Evolutionary conservation across 2,888 invertebrate genomes (phyloP).

Genomic region (Brachyopa scutellaris): DNA sequence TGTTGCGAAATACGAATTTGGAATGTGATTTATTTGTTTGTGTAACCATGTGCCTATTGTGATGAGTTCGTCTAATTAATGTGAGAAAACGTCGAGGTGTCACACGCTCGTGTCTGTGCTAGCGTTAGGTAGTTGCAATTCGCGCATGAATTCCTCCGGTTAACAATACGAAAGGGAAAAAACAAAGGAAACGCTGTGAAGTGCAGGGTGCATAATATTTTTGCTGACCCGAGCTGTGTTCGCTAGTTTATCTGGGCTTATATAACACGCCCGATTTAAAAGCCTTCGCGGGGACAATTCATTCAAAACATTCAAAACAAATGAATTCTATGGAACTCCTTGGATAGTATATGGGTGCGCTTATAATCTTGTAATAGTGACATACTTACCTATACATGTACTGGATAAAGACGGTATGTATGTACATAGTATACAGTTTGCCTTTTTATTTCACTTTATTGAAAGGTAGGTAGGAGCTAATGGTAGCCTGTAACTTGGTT

Average conservation of each 20-base stretch:
- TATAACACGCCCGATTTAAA: background rate
- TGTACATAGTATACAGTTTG: background rate
- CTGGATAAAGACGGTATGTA: background rate
- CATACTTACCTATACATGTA: too few relatives aligned
- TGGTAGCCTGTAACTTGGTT: background rate
- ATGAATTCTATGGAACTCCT: too few relatives aligned
- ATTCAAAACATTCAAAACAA: background rate
- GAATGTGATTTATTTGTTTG: constrained; percentile 39
- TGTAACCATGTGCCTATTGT: constrained; percentile 50
- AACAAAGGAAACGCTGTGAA: background rate
- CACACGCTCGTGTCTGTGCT: constrained; percentile 40
- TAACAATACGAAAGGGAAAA: constrained; percentile 12
- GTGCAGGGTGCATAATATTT: constrained; percentile 2
- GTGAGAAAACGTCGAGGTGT: constrained; percentile 49
- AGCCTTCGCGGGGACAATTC: background rate
- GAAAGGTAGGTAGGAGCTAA: background rate
- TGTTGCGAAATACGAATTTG: constrained; percentile 16
- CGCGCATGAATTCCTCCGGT: constrained; percentile 35
- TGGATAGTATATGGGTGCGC: too few relatives aligned
- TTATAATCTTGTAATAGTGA: too few relatives aligned
- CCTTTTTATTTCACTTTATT: background rate
- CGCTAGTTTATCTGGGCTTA: background rate
- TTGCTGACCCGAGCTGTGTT: background rate
- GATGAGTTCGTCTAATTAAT: constrained; percentile 47
- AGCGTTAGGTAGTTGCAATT: constrained; percentile 20